Percentiles rank a stretch among this genome's conserved stretches.
These are phyloP conservation scores for Slavum lentiscoides DNA, from an alignment of 2,888 invertebrate species.

Conservation along the genomic window DNA sequence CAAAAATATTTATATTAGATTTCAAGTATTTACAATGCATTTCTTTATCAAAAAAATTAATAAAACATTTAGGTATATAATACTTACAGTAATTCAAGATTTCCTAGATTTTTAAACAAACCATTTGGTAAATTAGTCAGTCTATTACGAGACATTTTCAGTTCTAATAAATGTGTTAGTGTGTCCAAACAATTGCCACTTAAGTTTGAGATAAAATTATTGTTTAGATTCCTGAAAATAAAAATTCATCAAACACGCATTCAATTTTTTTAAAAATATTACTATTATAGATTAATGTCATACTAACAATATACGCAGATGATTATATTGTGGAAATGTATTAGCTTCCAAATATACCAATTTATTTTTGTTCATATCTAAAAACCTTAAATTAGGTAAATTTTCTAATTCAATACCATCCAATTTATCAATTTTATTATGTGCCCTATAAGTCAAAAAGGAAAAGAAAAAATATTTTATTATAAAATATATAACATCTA, in stretches of 20 bases:
- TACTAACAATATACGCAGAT: slow-evolving; percentile 56
- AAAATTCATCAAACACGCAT: neutral
- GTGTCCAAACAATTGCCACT: slow-evolving; percentile 10
- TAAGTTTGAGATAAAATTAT: slow-evolving; percentile 30
- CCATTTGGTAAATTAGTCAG: slow-evolving; percentile 24
- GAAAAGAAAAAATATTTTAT: neutral
- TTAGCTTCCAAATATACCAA: slow-evolving; percentile 72
- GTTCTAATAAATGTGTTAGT: slow-evolving; percentile 11
- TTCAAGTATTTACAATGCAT: slow-evolving; percentile 2
- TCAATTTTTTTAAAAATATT: neutral
- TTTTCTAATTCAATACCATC: slow-evolving; percentile 62
- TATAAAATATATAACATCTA: neutral
- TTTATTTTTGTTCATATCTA: slow-evolving; percentile 81
- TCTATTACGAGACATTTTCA: slow-evolving; percentile 41
- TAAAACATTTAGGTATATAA: neutral
- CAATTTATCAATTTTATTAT: slow-evolving; percentile 63
- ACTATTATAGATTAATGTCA: neutral
- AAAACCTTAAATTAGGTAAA: slow-evolving; percentile 67
- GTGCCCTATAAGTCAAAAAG: slow-evolving; percentile 60
- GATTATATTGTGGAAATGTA: slow-evolving; percentile 64
- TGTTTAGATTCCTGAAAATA: slow-evolving; percentile 34
- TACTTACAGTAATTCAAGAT: slow-evolving; percentile 49
- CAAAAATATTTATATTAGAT: slow-evolving; percentile 7
- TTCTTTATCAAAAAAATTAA: neutral
- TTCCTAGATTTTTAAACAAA: slow-evolving; percentile 32